Evolutionary conservation across 2,888 invertebrate species (phyloP).

Genomic region (Brachypterus glaber): DNA sequence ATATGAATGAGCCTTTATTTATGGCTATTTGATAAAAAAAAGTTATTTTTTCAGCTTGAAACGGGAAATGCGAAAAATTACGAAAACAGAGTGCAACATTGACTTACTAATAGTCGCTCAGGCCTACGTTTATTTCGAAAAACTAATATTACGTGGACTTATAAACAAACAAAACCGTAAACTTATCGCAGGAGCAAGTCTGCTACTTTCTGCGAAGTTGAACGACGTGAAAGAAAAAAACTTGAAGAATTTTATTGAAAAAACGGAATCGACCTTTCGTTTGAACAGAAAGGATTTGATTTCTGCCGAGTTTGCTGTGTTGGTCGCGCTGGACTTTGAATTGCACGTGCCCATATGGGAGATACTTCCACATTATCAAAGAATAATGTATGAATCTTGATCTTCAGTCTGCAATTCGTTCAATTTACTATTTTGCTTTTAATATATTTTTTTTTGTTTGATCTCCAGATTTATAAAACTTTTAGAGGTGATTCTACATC

Average conservation of each 20-base stretch:
- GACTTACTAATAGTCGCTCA: conserved; percentile 91
- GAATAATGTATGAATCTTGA: conserved; percentile 88
- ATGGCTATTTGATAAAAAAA: neutral
- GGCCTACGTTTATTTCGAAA: conserved; percentile 97
- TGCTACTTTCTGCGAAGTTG: conserved; percentile 89
- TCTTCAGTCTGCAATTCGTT: too few species aligned
- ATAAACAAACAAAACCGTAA: conserved; percentile 95
- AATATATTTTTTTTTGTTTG: too few species aligned
- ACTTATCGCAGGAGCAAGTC: conserved; percentile 88
- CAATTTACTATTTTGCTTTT: too few species aligned
- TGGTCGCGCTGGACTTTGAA: conserved; percentile 90
- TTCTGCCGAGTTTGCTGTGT: conserved; percentile 86
- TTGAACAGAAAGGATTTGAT: conserved; percentile 84
- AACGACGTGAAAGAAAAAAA: conserved; percentile 92
- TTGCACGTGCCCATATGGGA: conserved; percentile 86
- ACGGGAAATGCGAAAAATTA: conserved; percentile 89
- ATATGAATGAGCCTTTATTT: neutral
- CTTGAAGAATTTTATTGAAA: conserved; percentile 82
- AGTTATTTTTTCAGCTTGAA: conserved; percentile 68
- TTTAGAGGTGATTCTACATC: too few species aligned
- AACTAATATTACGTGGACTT: conserved; percentile 80
- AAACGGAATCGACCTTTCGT: conserved; percentile 83
- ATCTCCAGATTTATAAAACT: too few species aligned
- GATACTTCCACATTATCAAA: conserved; percentile 90
- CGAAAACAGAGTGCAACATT: conserved; percentile 68